These are phyloP conservation scores for Montipora foliosa DNA, from an alignment of 64 coral and sea anemone species.

Conservation along the genomic window DNA sequence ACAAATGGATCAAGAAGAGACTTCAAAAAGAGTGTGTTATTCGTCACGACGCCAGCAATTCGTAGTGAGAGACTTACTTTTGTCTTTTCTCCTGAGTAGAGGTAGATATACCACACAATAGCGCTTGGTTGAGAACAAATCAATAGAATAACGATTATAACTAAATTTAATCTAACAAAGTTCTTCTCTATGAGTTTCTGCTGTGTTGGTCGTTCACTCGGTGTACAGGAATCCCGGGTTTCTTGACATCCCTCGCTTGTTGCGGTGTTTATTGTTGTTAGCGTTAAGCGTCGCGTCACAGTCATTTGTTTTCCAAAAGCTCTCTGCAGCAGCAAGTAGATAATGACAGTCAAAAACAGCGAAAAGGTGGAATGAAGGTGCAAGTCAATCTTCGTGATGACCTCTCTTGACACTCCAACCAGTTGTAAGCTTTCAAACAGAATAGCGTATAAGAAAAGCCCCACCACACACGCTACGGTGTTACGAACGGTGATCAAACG, in stretches of 20 bases:
- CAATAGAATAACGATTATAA: conserved; percentile 62
- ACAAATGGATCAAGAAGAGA: conserved; percentile 80
- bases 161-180: conserved; percentile 75
- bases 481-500: conserved; percentile 43
- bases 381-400: conserved; percentile 63
- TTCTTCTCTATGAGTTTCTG: conserved; percentile 37
- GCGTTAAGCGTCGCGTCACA: too few species aligned
- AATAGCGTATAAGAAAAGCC: conserved; percentile 56
- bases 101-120: conserved; percentile 50
- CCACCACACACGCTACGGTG: conserved; percentile 46
- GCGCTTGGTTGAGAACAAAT: conserved; percentile 72
- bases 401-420: conserved; percentile 30
- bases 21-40: conserved; percentile 75
- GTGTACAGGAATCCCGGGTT: too few species aligned
- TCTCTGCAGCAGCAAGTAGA: conserved; percentile 66
- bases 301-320: conserved; percentile 26
- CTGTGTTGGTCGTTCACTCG: too few species aligned
- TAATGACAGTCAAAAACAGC: conserved; percentile 57
- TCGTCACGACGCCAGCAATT: conserved; percentile 30
- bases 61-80: conserved; percentile 5
- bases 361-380: conserved; percentile 69
- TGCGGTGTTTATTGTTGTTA: too few species aligned
- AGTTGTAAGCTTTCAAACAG: conserved; percentile 39
- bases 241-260: too few species aligned
- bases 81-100: conserved; percentile 23